These are phyloP conservation scores for Potamarius usumacintae DNA, from an alignment of 2,113 vertebrate genomes.

Conservation along the genomic window DNA sequence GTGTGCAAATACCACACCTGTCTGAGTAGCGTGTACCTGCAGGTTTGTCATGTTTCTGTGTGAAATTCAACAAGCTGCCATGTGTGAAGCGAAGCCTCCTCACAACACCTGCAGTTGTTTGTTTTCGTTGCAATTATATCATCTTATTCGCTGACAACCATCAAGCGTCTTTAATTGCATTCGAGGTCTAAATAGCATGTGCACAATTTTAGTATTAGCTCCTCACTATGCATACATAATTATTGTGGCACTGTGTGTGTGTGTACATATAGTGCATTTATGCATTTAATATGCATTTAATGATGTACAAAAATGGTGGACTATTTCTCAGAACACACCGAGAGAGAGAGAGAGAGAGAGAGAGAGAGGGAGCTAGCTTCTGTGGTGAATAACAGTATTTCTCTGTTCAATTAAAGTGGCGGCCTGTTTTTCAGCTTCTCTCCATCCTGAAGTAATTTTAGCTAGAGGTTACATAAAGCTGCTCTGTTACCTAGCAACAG, in stretches of 20 bases:
- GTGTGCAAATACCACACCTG: not conserved
- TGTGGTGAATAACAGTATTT: constrained; percentile 49
- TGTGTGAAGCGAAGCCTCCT: not conserved
- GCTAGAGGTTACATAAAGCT: constrained; percentile 63
- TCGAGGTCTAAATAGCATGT: not conserved
- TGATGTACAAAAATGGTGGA: not conserved
- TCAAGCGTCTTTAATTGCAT: not conserved
- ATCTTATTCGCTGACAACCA: constrained; percentile 4
- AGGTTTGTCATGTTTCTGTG: not conserved
- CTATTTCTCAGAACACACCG: not conserved
- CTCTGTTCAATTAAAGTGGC: constrained; percentile 51
- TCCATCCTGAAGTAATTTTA: constrained; percentile 56
- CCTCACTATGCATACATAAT: not conserved
- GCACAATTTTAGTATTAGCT: not conserved
- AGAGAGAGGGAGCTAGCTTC: constrained; percentile 17
- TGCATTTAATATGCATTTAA: not conserved
- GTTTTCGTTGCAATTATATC: constrained; percentile 9
- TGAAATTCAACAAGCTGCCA: not conserved
- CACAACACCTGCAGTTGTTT: not conserved
- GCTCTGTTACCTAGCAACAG: constrained; percentile 60
- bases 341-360: constrained; percentile 1
- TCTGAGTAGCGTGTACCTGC: not conserved
- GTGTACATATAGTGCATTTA: not conserved
- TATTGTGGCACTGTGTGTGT: not conserved
- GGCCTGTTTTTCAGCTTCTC: constrained; percentile 55